Percentiles rank a stretch among this genome's conserved stretches.
These are phyloP conservation scores for Circaetus cinerascens DNA, from an alignment of 2,113 vertebrate genomes.

Conservation along the genomic window DNA sequence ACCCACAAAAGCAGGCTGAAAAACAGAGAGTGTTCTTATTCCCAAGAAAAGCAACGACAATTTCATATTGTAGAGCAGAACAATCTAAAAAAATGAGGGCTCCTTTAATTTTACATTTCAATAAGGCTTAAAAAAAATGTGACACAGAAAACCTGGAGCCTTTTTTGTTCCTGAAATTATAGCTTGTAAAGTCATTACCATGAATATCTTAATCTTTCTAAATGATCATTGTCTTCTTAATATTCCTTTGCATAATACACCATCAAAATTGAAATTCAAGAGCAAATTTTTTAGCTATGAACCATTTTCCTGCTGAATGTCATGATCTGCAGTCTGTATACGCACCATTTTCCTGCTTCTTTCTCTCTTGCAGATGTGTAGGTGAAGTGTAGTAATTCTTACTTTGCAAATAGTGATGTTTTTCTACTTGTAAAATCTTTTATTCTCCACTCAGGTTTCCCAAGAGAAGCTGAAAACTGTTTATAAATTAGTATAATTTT, in stretches of 20 bases:
- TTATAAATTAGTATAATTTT: background rate
- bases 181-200: background rate
- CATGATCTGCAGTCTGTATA: background rate
- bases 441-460: background rate
- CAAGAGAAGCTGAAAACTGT: background rate
- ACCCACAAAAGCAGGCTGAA: background rate
- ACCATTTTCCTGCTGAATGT: background rate
- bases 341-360: background rate
- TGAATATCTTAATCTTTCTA: constrained; percentile 32
- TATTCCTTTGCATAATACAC: background rate
- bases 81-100: background rate
- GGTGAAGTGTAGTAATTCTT: background rate
- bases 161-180: constrained; percentile 32
- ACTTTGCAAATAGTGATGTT: background rate
- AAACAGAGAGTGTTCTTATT: background rate
- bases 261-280: constrained; percentile 1
- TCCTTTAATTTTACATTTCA: constrained; percentile 34
- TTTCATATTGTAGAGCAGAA: background rate
- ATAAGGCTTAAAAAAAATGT: background rate
- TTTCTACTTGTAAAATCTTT: background rate
- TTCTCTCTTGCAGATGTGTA: background rate
- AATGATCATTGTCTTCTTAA: constrained; percentile 24
- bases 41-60: background rate
- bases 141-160: background rate
- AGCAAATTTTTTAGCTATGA: background rate